phyloP scores from a whole-genome alignment of 1,140 invertebrate species.

The Atta texana region DNA sequence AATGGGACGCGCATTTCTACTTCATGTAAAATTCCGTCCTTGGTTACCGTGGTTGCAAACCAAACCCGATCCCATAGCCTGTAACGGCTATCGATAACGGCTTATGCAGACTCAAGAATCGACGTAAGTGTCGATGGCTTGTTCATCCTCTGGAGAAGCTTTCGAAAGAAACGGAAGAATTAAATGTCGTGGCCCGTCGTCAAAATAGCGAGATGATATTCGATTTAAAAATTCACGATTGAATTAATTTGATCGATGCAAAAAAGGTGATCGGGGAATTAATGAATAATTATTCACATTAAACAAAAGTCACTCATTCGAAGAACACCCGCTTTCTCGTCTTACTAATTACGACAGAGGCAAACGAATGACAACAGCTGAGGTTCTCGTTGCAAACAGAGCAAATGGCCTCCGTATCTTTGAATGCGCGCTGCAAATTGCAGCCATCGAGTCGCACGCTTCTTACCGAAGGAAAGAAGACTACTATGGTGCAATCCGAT shows the following conservation, averaged over 20 bases:
- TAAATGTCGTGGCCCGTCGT: neutral
- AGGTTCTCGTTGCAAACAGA: constrained; percentile 53
- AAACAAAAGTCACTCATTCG: constrained; percentile 5
- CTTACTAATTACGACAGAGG: constrained; percentile 63
- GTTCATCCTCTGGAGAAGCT: neutral
- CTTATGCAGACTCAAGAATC: constrained; percentile 40
- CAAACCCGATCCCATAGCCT: neutral
- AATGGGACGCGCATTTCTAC: constrained; percentile 43
- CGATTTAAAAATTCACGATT: neutral
- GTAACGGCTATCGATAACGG: constrained; percentile 39
- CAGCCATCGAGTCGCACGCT: constrained; percentile 47
- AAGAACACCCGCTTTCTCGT: neutral
- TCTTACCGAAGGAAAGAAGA: constrained; percentile 23
- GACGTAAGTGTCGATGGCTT: constrained; percentile 13
- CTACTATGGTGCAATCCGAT: constrained; percentile 20
- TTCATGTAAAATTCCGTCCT: constrained; percentile 45
- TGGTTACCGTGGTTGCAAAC: constrained; percentile 10
- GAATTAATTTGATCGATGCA: neutral
- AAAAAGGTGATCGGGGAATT: neutral
- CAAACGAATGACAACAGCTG: constrained; percentile 21
- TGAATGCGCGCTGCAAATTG: constrained; percentile 55
- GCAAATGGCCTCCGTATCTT: constrained; percentile 44
- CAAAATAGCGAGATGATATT: neutral
- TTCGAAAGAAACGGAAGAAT: neutral
- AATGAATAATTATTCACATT: constrained; percentile 38